Base-by-base conservation (phyloP, 2,888 invertebrate genomes). In the Pediacus dermestoides region DNA sequence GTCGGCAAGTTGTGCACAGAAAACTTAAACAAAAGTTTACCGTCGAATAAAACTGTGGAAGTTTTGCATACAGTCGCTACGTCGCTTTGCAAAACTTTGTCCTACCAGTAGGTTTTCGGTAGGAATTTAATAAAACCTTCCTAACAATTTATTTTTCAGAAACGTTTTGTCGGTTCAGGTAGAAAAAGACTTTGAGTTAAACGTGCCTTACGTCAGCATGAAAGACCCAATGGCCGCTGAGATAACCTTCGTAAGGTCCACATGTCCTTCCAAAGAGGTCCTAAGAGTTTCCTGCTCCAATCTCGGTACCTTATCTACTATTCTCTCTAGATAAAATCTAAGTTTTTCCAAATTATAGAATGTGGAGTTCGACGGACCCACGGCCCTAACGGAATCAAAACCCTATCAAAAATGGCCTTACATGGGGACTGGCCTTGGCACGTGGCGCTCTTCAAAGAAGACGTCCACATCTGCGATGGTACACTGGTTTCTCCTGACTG, bases 371-470 rank as follows among this genome's bases (percentile, higher is more conserved):
- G 68, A 51, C 60, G 57, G 9, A 64, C 67, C 0, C 64, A 64
- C 28, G 48, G 55, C 3, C 44, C 52, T 1, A 42, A 48, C 15
- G 58, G 56, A 1, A 42, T 57, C 7, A 59, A 60, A 31, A 45
- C 55, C 1, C 68, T 89, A 42, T 75, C 79, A 21, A 85, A 87
- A 57, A 82, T 86, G 69, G 78, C 88, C 1, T 75, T 75, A 2
- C 84, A 86, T 1, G 90, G 89, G 2, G 89, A 90, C 65, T 90
- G 91, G 91, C 92, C 92, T n/a, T 92, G 92, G 91, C 83, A 89
- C 62, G 87, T 83, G 10, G 83, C 87, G 1, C 72, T 93, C 2
- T 80, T 87, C 58, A 82, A 89, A 55, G 82, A 89, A 58, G 85
- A 88, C 50, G 81, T 85, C 23, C 91, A 92, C 63, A 85, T 88